Percentiles rank a stretch among this genome's conserved stretches.
These are phyloP conservation scores for Tamandua tetradactyla DNA, from an alignment of 2,797 vertebrate genomes.

Conservation along the genomic window DNA sequence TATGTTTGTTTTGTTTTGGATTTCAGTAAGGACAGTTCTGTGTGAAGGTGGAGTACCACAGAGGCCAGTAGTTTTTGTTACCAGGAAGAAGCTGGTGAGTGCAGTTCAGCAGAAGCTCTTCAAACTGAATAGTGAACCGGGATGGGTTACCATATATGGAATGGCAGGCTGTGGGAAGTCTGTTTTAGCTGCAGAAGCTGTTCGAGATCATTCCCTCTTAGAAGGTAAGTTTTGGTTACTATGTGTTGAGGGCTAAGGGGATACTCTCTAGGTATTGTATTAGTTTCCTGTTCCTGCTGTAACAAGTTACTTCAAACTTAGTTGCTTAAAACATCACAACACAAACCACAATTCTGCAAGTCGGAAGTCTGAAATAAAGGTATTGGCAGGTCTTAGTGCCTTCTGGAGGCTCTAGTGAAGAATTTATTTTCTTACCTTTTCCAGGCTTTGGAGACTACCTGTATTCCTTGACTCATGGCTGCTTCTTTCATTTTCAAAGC, in stretches of 20 bases:
- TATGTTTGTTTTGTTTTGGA: conserved; percentile 51
- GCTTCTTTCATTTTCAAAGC: not conserved
- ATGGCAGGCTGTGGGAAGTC: conserved; percentile 99
- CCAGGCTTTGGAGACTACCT: not conserved
- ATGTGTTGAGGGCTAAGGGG: not conserved
- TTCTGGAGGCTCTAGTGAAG: not conserved
- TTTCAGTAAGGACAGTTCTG: conserved; percentile 88
- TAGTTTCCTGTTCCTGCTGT: conserved; percentile 10
- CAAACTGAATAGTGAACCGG: conserved; percentile 87
- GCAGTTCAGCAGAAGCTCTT: conserved; percentile 90
- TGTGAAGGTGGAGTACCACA: conserved; percentile 97
- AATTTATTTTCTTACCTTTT: not conserved
- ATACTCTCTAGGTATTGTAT: not conserved
- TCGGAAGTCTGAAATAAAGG: not conserved
- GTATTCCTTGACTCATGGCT: not conserved
- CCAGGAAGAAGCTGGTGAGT: conserved; percentile 89
- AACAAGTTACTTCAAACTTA: conserved; percentile 30
- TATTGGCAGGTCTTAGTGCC: not conserved
- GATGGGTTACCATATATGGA: conserved; percentile 96
- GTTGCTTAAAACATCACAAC: not conserved
- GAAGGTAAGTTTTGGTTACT: conserved; percentile 86
- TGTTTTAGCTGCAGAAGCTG: conserved; percentile 95
- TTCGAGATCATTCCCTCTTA: conserved; percentile 91
- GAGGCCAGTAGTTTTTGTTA: conserved; percentile 96
- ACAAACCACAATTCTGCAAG: not conserved